Evolutionary conservation across 2,113 vertebrate species (phyloP).

Genomic region (Oreochromis niloticus): DNA sequence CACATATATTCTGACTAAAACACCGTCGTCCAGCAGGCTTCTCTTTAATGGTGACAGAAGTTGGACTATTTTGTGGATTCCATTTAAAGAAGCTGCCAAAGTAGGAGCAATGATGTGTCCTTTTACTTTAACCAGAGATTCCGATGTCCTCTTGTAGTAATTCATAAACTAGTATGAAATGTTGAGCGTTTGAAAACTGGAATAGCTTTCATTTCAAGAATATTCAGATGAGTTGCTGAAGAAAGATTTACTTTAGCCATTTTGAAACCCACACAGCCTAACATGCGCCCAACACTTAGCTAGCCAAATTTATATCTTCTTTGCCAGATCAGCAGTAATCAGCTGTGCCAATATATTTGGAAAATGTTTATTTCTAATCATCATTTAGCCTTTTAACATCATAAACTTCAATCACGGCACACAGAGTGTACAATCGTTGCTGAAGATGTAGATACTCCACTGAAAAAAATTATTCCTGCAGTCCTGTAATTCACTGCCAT

Average conservation of each 20-base stretch:
- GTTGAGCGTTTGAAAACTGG: background rate
- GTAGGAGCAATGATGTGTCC: background rate
- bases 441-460: background rate
- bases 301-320: background rate
- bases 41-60: background rate
- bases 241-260: background rate
- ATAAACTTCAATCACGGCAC: background rate
- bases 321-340: background rate
- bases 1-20: background rate
- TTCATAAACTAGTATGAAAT: background rate
- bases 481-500: accelerated
- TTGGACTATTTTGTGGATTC: background rate
- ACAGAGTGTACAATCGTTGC: background rate
- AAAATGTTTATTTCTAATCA: background rate
- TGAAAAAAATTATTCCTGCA: background rate
- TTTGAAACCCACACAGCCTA: background rate
- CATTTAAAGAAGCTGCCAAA: background rate
- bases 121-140: background rate
- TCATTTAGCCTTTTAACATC: background rate
- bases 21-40: background rate
- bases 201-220: background rate
- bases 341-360: background rate
- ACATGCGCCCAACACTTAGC: background rate
- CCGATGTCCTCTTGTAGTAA: accelerated
- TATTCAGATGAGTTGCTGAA: background rate